A percentile compares a stretch with the other conserved stretches of the same genome.
Evolutionary conservation across 2,888 invertebrate species (phyloP).

Genomic region (Rhyacophila evoluta): DNA sequence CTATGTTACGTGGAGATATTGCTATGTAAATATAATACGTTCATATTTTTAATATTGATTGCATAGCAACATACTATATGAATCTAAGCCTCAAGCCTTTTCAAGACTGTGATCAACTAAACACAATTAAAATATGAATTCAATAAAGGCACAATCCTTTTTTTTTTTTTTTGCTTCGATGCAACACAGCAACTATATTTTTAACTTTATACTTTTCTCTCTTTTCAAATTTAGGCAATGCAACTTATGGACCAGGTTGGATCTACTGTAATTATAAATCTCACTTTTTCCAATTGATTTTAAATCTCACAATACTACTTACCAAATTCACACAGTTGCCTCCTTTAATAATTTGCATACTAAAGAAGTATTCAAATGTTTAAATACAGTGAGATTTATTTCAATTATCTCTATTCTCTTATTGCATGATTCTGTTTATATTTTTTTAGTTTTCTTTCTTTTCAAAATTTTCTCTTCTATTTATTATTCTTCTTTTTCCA

Average conservation of each 20-base stretch:
- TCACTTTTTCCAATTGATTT: conserved; percentile 40
- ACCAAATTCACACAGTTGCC: too few relatives aligned
- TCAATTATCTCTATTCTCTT: conserved; percentile 40
- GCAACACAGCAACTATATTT: conserved; percentile 53
- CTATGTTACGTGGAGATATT: too few relatives aligned
- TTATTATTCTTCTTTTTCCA: conserved; percentile 39
- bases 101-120: too few relatives aligned
- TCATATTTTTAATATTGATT: too few relatives aligned
- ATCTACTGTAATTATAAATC: conserved; percentile 86
- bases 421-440: neutral
- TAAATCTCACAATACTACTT: conserved; percentile 18
- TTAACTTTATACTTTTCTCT: conserved; percentile 55
- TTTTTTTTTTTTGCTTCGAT: conserved; percentile 37
- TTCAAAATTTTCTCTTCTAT: neutral
- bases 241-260: conserved; percentile 92
- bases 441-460: neutral
- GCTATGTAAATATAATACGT: too few relatives aligned
- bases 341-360: too few relatives aligned
- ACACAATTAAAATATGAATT: neutral
- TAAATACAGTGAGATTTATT: conserved; percentile 19
- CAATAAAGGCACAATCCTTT: neutral
- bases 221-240: conserved; percentile 79
- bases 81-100: neutral
- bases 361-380: too few relatives aligned
- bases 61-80: neutral